Evolutionary conservation across 2,113 vertebrate genomes (phyloP), one percentile per base, ranked within the genome.

Genomic region (Chloropsis cyanopogon): DNA sequence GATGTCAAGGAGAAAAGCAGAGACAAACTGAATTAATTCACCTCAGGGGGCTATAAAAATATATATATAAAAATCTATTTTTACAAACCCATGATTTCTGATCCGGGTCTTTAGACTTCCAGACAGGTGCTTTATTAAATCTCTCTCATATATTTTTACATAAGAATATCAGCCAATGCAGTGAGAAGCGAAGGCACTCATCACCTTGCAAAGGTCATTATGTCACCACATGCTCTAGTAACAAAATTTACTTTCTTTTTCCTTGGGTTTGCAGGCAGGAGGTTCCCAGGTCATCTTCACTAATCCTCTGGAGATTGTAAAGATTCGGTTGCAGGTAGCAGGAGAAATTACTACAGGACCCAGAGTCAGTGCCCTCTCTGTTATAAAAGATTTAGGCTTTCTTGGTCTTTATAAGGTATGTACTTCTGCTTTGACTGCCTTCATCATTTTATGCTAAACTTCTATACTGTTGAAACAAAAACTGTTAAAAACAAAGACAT

Each of bases 241-340:
- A 79, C 0, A 1, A 44, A 73, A 71, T 91, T 91, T 31, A 22
- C 73, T 80, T 78, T 79, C 72, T 82, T 95, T 80, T 85, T 89
- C 60, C 64, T 52, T 75, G 89, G 59, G 47, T 88, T 96, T 96
- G 39, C 96, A 98, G 98, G 98, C 98, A 92, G 98, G 98, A 82
- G 98, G 97, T 83, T 98, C 98, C 23, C 98, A 98, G 88, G 98
- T 98, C 93, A 98, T 98, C 96, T 98, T 98, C 93, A 98, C 98
- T 54, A 98, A 98, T 91, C 98, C 98, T 3, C 92, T 98, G 97
- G 98, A 98, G 98, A 99, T 99, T 26, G 99, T 99, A 60, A 99
- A 99, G 98, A 99, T 99, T 91, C 99, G 99, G 54, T 98, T 99
- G 97, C 99, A 99, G 97, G 99, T 99, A 46, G 99, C 99, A 9